A percentile compares a stretch with the other conserved stretches of the same genome.
These are phyloP conservation scores for Cosmopolites sordidus DNA, from an alignment of 2,888 invertebrate species.

Conservation along the genomic window DNA sequence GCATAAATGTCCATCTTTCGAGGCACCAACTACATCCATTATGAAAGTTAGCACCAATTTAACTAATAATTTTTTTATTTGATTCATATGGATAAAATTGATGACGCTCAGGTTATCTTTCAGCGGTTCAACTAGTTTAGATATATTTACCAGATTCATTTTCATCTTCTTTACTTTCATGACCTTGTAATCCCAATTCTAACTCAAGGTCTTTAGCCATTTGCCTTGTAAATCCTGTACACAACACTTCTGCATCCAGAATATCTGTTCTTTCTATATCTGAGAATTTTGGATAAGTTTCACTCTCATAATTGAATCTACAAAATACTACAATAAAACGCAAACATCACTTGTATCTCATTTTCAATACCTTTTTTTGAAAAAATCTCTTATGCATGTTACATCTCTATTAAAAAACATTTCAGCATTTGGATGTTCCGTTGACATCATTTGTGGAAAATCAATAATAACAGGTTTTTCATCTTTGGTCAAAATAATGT, in stretches of 20 bases:
- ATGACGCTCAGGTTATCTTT: too few relatives aligned
- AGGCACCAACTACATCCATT: too few relatives aligned
- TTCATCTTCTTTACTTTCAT: slow-evolving; percentile 36
- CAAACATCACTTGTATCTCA: not conserved
- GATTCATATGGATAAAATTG: too few relatives aligned
- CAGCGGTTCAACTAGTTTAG: too few relatives aligned
- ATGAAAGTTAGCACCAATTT: too few relatives aligned
- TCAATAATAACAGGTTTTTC: slow-evolving; percentile 87
- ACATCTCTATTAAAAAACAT: slow-evolving; percentile 95
- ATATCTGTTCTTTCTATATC: slow-evolving; percentile 74
- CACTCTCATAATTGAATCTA: slow-evolving; percentile 80
- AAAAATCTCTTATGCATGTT: slow-evolving; percentile 84
- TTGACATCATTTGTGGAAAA: slow-evolving; percentile 99
- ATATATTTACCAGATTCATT: slow-evolving; percentile 7
- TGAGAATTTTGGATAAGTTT: slow-evolving; percentile 68
- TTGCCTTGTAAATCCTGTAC: slow-evolving; percentile 83
- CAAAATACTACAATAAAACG: slow-evolving; percentile 1
- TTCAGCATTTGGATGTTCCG: slow-evolving; percentile 86
- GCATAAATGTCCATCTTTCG: too few relatives aligned
- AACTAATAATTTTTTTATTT: too few relatives aligned
- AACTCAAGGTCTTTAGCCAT: slow-evolving; percentile 67
- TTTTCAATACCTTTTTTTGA: slow-evolving; percentile 61
- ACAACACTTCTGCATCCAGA: slow-evolving; percentile 84
- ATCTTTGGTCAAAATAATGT: slow-evolving; percentile 82
- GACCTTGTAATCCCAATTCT: slow-evolving; percentile 55